Conservation (phyloP, 2,797 vertebrate genomes). For the Miichthys miiuy region DNA sequence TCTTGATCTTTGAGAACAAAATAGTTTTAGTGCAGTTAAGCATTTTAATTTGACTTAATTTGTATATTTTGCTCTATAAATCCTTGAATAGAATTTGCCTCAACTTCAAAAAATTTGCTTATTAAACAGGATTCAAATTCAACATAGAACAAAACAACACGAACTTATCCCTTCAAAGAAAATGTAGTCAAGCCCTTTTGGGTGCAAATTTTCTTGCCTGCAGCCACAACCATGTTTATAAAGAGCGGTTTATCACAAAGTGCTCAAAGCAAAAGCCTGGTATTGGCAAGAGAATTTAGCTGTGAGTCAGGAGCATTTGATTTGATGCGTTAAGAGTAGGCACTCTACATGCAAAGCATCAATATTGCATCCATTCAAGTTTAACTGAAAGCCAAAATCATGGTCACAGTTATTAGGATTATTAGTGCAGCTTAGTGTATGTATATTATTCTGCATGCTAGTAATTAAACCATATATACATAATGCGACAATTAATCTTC, state of each 20-base stretch:
- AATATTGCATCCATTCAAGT: neutral
- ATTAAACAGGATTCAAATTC: neutral
- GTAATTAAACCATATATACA: neutral
- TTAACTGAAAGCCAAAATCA: constrained; percentile 8
- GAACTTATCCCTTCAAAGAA: neutral
- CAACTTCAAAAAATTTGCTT: neutral
- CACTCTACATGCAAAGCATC: constrained; percentile 2
- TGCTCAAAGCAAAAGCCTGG: neutral
- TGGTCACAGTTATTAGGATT: neutral
- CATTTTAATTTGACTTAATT: neutral
- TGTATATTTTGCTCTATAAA: neutral
- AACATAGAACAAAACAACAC: neutral
- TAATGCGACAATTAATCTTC: neutral
- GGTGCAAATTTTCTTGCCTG: neutral
- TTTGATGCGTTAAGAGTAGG: neutral
- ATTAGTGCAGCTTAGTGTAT: neutral
- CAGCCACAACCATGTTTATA: constrained; percentile 12
- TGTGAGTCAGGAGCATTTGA: neutral
- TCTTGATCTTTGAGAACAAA: neutral
- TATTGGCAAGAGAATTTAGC: neutral
- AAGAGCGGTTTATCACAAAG: neutral
- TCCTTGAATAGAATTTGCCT: neutral
- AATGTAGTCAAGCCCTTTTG: neutral
- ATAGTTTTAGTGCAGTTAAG: neutral
- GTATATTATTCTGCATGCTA: neutral